phyloP scores from a whole-genome alignment of 2,888 invertebrate genomes.

The Flexamia atlantica region DNA sequence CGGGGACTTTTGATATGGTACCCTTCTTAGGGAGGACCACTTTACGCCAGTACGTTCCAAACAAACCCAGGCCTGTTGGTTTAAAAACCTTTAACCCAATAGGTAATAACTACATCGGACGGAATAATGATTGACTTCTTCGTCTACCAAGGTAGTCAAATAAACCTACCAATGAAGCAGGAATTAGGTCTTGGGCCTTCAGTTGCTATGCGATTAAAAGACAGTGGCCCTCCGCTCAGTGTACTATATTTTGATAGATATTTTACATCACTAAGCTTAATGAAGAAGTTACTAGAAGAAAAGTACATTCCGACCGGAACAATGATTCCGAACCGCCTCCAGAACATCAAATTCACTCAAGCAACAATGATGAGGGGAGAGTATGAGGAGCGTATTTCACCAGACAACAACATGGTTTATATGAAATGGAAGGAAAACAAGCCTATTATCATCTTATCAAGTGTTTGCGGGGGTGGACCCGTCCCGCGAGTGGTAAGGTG shows the following conservation, averaged over 20 bases:
- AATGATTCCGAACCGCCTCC: no score
- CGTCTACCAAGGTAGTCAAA: neutral
- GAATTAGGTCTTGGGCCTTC: conserved; percentile 5
- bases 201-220: conserved; percentile 36
- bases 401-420: conserved; percentile 11
- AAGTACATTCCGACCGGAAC: no score
- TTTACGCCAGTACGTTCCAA: conserved; percentile 32
- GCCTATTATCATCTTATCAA: neutral
- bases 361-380: conserved; percentile 28
- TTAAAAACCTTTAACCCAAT: conserved; percentile 42
- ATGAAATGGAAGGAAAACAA: conserved; percentile 52
- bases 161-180: neutral
- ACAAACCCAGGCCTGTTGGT: conserved; percentile 48
- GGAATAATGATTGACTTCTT: conserved; percentile 37
- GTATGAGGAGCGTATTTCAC: conserved; percentile 6
- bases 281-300: no score
- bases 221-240: conserved; percentile 7
- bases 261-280: no score
- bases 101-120: conserved; percentile 22
- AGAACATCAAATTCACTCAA: neutral
- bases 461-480: conserved; percentile 47
- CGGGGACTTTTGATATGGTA: no score
- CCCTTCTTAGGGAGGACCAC: conserved; percentile 13
- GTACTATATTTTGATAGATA: conserved; percentile 36
- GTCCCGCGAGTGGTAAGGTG: conserved; percentile 15